These are phyloP conservation scores for Suncus etruscus DNA, from an alignment of 2,113 vertebrate genomes.

Conservation along the genomic window DNA sequence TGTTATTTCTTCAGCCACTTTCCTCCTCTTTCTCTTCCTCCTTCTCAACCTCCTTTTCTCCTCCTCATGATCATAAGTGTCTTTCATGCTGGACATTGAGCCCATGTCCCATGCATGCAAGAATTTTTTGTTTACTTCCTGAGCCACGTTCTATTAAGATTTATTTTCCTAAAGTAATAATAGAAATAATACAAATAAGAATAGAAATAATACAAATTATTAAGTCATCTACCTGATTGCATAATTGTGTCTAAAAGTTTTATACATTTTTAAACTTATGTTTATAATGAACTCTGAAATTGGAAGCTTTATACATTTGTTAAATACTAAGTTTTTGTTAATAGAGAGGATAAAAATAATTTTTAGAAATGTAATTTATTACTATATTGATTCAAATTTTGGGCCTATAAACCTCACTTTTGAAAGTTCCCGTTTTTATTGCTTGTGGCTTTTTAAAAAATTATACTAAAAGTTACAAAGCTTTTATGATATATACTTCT, in stretches of 20 bases:
- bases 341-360: conserved; percentile 29
- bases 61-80: too few relatives aligned
- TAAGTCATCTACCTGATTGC: conserved; percentile 31
- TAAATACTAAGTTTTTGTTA: conserved; percentile 45
- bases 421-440: conserved; percentile 36
- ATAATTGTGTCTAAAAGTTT: not conserved
- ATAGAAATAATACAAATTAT: conserved; percentile 10
- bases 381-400: conserved; percentile 2
- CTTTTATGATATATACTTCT: not conserved
- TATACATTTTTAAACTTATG: not conserved
- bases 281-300: conserved; percentile 50
- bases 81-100: too few relatives aligned
- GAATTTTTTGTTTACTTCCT: too few relatives aligned
- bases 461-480: not conserved
- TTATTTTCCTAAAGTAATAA: not conserved
- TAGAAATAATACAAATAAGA: not conserved
- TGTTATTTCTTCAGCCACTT: not conserved
- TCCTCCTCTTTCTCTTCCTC: not conserved
- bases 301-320: conserved; percentile 38
- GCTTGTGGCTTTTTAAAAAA: conserved; percentile 16
- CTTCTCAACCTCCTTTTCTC: too few relatives aligned
- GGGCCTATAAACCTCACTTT: not conserved
- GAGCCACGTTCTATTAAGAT: too few relatives aligned
- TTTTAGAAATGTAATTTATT: conserved; percentile 53
- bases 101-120: too few relatives aligned